Evolutionary conservation across 1,140 invertebrate genomes (phyloP).

Genomic region (Halyomorpha halys): DNA sequence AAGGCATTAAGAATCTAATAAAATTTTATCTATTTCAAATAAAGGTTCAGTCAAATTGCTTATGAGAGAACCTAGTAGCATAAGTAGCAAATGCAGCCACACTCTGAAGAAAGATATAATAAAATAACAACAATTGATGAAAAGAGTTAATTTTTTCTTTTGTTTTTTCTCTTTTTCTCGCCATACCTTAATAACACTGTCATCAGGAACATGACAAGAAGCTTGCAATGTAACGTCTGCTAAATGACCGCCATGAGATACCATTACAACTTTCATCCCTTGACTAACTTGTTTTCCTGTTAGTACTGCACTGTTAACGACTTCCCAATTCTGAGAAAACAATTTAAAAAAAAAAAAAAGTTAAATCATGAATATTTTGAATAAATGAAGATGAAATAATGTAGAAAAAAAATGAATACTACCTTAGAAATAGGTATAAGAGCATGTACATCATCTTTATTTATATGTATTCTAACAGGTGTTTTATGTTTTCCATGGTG

Average conservation of each 20-base stretch:
- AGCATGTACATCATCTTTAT: constrained; percentile 89
- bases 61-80: too few relatives aligned
- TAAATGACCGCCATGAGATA: constrained; percentile 84
- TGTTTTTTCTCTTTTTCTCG: too few relatives aligned
- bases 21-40: too few relatives aligned
- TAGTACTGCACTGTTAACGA: constrained; percentile 90
- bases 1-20: too few relatives aligned
- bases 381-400: neutral
- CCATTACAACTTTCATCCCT: constrained; percentile 90
- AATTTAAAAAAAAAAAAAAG: constrained; percentile 27
- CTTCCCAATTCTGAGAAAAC: constrained; percentile 84
- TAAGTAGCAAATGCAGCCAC: too few relatives aligned
- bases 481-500: constrained; percentile 44
- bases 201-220: constrained; percentile 88
- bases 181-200: constrained; percentile 86
- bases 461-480: constrained; percentile 74
- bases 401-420: constrained; percentile 30
- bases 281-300: constrained; percentile 88
- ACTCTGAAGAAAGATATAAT: too few relatives aligned
- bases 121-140: too few relatives aligned
- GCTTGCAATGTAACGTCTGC: constrained; percentile 92
- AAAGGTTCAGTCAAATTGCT: too few relatives aligned
- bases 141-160: too few relatives aligned
- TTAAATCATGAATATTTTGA: constrained; percentile 12
- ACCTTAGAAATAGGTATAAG: constrained; percentile 91